Conservation (phyloP, 1,140 invertebrate genomes). For the Neelides sp. region DNA sequence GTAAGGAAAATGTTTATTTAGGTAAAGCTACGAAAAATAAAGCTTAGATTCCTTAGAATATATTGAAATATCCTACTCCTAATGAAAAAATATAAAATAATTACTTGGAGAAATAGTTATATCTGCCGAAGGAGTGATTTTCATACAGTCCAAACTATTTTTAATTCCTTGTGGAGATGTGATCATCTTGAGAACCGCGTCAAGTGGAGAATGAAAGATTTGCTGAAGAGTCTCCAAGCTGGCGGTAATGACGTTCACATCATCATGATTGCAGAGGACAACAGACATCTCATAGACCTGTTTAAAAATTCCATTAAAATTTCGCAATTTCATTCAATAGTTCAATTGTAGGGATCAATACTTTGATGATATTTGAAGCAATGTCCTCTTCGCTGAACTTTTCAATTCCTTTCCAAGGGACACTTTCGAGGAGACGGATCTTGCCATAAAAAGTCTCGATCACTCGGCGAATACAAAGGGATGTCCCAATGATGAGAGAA, state of each 20-base stretch:
- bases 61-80: conserved; percentile 2
- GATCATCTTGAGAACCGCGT: conserved; percentile 47
- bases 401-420: neutral
- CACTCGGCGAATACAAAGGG: conserved; percentile 24
- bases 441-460: conserved; percentile 15
- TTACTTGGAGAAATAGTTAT: conserved; percentile 30
- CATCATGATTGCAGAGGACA: conserved; percentile 51
- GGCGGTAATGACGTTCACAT: conserved; percentile 74
- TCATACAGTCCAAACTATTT: conserved; percentile 35
- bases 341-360: neutral
- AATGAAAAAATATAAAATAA: conserved; percentile 7
- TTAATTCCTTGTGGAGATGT: conserved; percentile 44
- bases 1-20: conserved; percentile 8
- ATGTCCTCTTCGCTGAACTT: neutral
- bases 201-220: conserved; percentile 51
- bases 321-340: conserved; percentile 28
- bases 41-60: neutral
- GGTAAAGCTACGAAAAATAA: neutral
- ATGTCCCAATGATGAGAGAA: conserved; percentile 19
- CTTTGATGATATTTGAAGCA: neutral
- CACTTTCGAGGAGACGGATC: conserved; percentile 6
- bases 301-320: conserved; percentile 28
- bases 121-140: conserved; percentile 30
- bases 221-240: conserved; percentile 65
- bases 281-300: conserved; percentile 73